Conservation (phyloP, 2,797 vertebrate genomes). For the Rhabdomys pumilio region DNA sequence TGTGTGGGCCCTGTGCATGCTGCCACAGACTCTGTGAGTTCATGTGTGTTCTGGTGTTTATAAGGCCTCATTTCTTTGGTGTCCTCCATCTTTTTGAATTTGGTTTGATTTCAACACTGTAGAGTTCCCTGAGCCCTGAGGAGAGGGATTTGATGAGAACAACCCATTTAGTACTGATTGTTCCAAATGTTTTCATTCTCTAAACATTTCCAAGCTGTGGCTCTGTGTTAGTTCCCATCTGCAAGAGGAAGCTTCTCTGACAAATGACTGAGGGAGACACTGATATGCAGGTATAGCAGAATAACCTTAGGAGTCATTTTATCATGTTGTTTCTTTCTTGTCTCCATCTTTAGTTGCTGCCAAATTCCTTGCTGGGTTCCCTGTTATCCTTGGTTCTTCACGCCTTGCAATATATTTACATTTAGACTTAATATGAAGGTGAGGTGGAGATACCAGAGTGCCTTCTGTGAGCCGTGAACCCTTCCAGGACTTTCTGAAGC, state of each 20-base stretch:
- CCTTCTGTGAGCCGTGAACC: background rate
- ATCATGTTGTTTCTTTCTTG: background rate
- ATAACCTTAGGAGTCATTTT: background rate
- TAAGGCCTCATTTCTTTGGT: background rate
- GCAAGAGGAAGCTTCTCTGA: background rate
- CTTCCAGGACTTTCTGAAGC: background rate
- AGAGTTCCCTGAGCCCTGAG: too few species aligned
- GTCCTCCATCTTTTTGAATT: background rate
- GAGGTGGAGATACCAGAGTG: background rate
- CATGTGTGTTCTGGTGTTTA: background rate
- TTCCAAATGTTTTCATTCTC: background rate
- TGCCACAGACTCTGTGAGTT: background rate
- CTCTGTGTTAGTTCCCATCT: background rate
- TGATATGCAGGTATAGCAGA: background rate
- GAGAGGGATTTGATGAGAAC: background rate
- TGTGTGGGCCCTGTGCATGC: background rate
- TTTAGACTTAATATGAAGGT: background rate
- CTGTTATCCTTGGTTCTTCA: background rate
- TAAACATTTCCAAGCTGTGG: background rate
- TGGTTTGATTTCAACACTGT: background rate
- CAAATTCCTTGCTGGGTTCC: background rate
- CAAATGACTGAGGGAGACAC: background rate
- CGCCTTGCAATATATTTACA: background rate
- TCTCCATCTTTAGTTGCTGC: constrained; percentile 5
- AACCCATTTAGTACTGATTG: background rate